phyloP scores from a whole-genome alignment of 1,140 invertebrate species.

The Zaprionus tsacasi region DNA sequence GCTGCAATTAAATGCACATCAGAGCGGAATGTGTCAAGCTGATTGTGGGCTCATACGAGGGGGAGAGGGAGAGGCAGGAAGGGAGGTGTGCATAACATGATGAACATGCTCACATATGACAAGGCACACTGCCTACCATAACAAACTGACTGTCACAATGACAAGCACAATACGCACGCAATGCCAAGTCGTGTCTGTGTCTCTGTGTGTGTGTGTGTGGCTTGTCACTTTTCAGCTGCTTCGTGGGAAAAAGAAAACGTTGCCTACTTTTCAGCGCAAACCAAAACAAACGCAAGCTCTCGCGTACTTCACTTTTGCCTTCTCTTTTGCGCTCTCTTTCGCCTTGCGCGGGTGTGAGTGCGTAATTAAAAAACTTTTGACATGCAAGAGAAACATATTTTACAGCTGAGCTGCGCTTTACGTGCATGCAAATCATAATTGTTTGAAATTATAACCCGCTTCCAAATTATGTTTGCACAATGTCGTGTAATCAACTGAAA shows the following conservation, averaged over 20 bases:
- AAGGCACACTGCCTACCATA: slow-evolving; percentile 23
- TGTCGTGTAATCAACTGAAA: slow-evolving; percentile 59
- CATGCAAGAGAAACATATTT: slow-evolving; percentile 50
- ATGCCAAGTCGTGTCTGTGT: slow-evolving; percentile 42
- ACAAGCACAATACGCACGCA: slow-evolving; percentile 34
- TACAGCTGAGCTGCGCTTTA: slow-evolving; percentile 55
- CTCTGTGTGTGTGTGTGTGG: slow-evolving; percentile 33
- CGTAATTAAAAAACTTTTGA: slow-evolving; percentile 77
- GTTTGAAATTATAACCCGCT: slow-evolving; percentile 58
- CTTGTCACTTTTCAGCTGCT: slow-evolving; percentile 16
- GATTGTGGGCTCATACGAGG: slow-evolving; percentile 41
- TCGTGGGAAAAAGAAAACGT: slow-evolving; percentile 25
- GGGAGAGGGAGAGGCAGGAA: too few species aligned
- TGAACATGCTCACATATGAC: slow-evolving; percentile 45
- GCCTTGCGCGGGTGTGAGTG: slow-evolving; percentile 13
- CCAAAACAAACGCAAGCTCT: slow-evolving; percentile 29
- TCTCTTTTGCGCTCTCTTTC: background rate
- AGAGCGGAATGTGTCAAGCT: slow-evolving; percentile 60
- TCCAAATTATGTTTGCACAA: slow-evolving; percentile 68
- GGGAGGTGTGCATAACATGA: slow-evolving; percentile 35
- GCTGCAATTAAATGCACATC: slow-evolving; percentile 75
- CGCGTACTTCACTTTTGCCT: too few species aligned
- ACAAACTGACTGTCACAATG: slow-evolving; percentile 25
- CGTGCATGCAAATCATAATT: slow-evolving; percentile 65
- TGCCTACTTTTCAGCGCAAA: slow-evolving; percentile 46